Evolutionary conservation across 2,888 invertebrate species (phyloP).

Genomic region (Cheilosia urbana): DNA sequence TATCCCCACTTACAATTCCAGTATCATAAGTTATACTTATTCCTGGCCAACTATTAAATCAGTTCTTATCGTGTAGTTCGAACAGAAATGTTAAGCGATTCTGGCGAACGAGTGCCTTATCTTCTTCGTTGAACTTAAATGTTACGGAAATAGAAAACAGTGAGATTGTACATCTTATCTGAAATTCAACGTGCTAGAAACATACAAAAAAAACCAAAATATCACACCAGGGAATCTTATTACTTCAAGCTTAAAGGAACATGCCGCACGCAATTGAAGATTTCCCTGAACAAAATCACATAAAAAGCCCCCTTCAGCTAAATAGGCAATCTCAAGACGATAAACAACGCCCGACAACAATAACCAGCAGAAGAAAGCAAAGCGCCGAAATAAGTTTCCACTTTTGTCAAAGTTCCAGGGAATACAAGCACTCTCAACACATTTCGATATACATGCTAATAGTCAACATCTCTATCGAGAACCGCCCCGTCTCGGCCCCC

Average conservation of each 20-base stretch:
- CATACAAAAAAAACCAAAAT: no score
- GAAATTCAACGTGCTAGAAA: no score
- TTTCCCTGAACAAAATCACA: neutral
- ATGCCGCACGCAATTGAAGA: neutral
- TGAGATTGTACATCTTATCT: no score
- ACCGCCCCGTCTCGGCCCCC: neutral
- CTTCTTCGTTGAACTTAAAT: no score
- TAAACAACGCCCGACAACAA: slow-evolving; percentile 45
- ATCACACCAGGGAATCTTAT: no score
- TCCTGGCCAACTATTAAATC: neutral
- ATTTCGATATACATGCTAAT: slow-evolving; percentile 41
- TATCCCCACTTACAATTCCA: slow-evolving; percentile 70
- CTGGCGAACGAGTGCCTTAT: no score
- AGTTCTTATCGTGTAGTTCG: neutral
- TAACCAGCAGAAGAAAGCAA: slow-evolving; percentile 15
- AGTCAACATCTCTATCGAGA: slow-evolving; percentile 14
- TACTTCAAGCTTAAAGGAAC: no score
- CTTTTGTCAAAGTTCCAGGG: slow-evolving; percentile 5
- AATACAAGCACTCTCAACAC: slow-evolving; percentile 37
- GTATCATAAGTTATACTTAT: neutral
- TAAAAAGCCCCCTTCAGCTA: slow-evolving; percentile 11
- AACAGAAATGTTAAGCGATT: no score
- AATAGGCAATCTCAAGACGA: slow-evolving; percentile 45
- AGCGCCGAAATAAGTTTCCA: neutral
- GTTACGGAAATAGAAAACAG: no score